Base-by-base conservation (phyloP, 2,888 invertebrate species). In the Mallateleia sp. region DNA sequence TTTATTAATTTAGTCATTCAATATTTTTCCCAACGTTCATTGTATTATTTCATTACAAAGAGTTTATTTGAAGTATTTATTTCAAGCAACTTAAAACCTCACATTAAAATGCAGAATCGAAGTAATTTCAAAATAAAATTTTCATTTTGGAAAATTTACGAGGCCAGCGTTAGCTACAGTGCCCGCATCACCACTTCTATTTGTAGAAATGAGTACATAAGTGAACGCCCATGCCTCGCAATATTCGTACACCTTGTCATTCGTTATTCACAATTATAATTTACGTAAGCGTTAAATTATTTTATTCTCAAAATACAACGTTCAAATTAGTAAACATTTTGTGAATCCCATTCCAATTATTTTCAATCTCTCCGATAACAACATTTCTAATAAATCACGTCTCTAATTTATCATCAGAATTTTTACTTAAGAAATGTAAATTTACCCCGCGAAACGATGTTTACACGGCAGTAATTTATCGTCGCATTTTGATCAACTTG, bases 201-300 rank as follows among this genome's bases (percentile, higher is more conserved):
- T 95, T 94, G 93, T 93, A 94, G 94, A 91, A 94, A 93, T 94
- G 94, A 94, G 93, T 92, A 93, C 88, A 88, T 85, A 85, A 94
- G 93, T 90, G 90, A 91, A 94, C 93, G 93, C 93, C 92, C 91
- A 92, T 92, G 89, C 88, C 84, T 88, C 88, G 84, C 88, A 89
- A 89, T 87, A 89, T 91, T 91, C 90, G 90, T 90, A 91, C 88
- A 88, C 88, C 89, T 90, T 79, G 89, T 85, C 86, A 85, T 82
- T 77, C 74, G 47, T 67, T 62, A 77, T 67, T 77, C 52, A 79
- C 75, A 81, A 88, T 89, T 90, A 89, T 87, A 80, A 90, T 93
- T 90, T 90, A 89, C 72, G 60, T 82, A 82, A 88, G 81, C 52
- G 74, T 82, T 84, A 89, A 89, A 84, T 88, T 72, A 75, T 80